Evolutionary conservation across 2,113 vertebrate species (phyloP), one percentile per base, ranked within the genome.

Genomic region (Ammodytes marinus): DNA sequence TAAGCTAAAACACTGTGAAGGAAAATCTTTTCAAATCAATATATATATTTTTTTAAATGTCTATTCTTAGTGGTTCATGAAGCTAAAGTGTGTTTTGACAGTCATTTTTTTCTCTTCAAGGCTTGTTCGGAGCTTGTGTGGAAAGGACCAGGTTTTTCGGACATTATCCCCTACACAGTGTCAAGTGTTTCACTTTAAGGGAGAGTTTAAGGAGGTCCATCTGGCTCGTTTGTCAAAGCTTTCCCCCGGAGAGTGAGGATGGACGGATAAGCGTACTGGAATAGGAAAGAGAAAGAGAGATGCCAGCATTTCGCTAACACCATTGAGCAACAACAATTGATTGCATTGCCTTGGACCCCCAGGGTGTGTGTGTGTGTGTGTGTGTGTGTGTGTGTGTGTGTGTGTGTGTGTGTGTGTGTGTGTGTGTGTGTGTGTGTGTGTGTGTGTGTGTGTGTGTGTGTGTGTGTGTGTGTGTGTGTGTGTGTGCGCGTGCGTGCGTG

Each of bases 241-340:
- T 72, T 63, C 2, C 17, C 17, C 46, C 13, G 10, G 17, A 61
- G 35, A 49, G 57, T 49, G 17, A 84, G 17, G 69, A 84, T 52
- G 58, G 80, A 70, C 14, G 45, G 27, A 67, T 27, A 27, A 27
- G 27, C 27, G 27, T 27, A 27, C 27, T 27, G 27, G 27, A 68
- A 69, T 39, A 37, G 63, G 27, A 27, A 66, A 52, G 52, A 61
- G 49, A 46, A 9, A 42, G n/a, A 65, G 35, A 64, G 42, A 58
- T 74, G 69, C 59, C 50, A 61, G 35, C 53, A 53, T 75, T 87
- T 82, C 55, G 64, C 19, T 49, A 75, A 70, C 45, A 39, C 42
- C 52, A 81, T 8, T 83, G 69, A 83, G 74, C 76, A 82, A 83
- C 69, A 65, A 81, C 64, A 85, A 86, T 89, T 80, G 77, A 90